These are phyloP conservation scores for Poicephalus gulielmi DNA, from an alignment of 2,113 vertebrate genomes.

Conservation along the genomic window DNA sequence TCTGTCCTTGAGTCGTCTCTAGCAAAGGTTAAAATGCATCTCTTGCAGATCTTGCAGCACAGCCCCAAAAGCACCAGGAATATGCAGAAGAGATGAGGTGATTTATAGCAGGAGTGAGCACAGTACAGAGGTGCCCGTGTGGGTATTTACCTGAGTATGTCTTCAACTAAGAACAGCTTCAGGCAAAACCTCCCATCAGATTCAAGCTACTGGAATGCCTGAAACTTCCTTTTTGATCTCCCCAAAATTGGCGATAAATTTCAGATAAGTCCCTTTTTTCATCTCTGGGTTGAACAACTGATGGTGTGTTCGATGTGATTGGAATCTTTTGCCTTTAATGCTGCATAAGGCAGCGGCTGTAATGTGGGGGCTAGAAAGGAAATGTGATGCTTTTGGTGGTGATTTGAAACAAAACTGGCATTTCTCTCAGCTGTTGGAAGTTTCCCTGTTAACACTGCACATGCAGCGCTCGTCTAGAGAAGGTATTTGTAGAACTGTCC, in stretches of 20 bases:
- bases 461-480: accelerated
- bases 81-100: constrained; percentile 22
- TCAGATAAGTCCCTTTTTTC: neutral
- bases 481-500: accelerated
- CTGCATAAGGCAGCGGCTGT: neutral
- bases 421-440: neutral
- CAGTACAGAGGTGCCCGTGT: neutral
- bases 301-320: neutral
- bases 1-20: neutral
- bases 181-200: neutral
- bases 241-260: neutral
- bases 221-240: neutral
- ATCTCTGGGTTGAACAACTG: neutral
- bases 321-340: neutral
- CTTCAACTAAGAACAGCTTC: neutral
- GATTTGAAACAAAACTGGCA: neutral
- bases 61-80: neutral
- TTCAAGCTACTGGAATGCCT: neutral
- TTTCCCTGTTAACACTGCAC: neutral
- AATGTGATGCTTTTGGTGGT: neutral
- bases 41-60: neutral
- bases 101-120: neutral
- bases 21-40: neutral
- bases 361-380: neutral
- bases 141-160: neutral